A percentile compares a stretch with the other conserved stretches of the same genome.
Conservation (phyloP, 2,113 vertebrate genomes). For the Ceyx margarethae region DNA sequence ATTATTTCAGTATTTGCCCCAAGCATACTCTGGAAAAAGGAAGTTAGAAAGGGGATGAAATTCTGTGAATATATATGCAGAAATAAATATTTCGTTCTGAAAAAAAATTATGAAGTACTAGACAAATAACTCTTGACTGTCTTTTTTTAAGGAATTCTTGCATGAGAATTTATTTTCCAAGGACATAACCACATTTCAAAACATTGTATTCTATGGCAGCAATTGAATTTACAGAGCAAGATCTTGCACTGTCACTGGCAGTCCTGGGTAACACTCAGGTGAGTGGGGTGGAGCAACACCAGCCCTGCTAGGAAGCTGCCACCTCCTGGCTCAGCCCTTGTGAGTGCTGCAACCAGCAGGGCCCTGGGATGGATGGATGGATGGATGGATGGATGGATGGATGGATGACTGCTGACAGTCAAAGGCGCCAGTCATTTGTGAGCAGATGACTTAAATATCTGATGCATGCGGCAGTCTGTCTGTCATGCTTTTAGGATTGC, state of each 20-base stretch:
- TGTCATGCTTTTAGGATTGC: background rate
- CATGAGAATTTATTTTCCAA: background rate
- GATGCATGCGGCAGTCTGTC: background rate
- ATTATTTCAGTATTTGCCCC: background rate
- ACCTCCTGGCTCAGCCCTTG: background rate
- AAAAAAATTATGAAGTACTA: background rate
- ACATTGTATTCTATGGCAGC: background rate
- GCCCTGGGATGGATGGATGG: background rate
- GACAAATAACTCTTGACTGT: background rate
- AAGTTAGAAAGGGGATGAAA: background rate
- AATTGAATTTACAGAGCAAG: background rate
- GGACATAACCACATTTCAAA: background rate
- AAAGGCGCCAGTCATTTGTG: background rate
- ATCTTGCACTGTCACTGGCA: rapidly evolving
- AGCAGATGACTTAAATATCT: background rate
- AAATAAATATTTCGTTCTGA: background rate
- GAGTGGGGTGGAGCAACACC: background rate
- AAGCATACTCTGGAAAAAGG: background rate
- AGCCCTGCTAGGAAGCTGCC: background rate
- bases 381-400: too few species aligned
- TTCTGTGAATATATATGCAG: background rate
- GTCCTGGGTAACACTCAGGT: background rate
- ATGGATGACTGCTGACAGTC: background rate
- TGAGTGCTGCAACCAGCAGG: background rate
- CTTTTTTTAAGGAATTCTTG: constrained; percentile 4